A percentile compares a stretch with the other conserved stretches of the same genome.
Evolutionary conservation across 2,797 vertebrate species (phyloP).

Genomic region (Hippopotamyrus pictus): DNA sequence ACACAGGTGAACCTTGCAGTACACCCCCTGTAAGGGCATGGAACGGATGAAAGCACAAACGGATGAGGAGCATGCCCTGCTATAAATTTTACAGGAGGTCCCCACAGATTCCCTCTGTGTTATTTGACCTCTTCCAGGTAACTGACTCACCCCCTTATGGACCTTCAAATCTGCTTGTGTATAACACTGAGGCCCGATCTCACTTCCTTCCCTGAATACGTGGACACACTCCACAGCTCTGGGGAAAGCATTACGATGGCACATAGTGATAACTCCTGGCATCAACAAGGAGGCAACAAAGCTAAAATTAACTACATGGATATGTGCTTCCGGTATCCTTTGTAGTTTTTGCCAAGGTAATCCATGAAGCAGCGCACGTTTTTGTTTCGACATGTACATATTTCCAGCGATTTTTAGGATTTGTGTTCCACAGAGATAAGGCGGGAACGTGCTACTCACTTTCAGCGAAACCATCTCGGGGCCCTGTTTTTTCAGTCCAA

Average conservation of each 20-base stretch:
- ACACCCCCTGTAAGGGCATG: background rate
- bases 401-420: conserved; percentile 39
- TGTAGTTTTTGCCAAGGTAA: conserved; percentile 31
- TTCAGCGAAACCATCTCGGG: conserved; percentile 43
- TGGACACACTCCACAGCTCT: background rate
- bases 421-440: conserved; percentile 57
- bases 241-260: background rate
- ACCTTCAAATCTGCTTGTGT: background rate
- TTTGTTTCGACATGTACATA: conserved; percentile 35
- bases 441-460: conserved; percentile 34
- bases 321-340: conserved; percentile 20
- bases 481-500: conserved; percentile 42
- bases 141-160: background rate
- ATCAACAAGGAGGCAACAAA: conserved; percentile 17
- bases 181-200: background rate
- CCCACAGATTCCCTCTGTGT: background rate
- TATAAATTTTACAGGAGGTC: background rate
- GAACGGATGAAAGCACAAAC: conserved; percentile 21
- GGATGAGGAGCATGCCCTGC: background rate
- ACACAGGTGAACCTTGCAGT: background rate
- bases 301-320: conserved; percentile 28
- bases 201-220: background rate
- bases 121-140: conserved; percentile 8
- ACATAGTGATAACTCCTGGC: conserved; percentile 25
- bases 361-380: conserved; percentile 35